phyloP scores from a whole-genome alignment of 2,797 vertebrate genomes.

The Sciaenops ocellatus region DNA sequence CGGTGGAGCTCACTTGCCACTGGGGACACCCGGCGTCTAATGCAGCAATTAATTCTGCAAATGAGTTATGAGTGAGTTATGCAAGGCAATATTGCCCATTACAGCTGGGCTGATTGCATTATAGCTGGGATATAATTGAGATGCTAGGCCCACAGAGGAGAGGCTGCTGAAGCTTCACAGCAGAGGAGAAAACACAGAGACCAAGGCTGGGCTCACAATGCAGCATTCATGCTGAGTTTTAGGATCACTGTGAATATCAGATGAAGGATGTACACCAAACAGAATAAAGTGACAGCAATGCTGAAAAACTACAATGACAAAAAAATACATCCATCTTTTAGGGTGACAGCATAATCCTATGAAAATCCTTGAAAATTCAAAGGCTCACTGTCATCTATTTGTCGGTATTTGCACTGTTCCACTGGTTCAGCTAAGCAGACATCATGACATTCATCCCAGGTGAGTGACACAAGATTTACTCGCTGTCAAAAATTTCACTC shows the following conservation, averaged over 20 bases:
- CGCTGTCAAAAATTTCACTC: not conserved
- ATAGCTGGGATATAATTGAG: slow-evolving; percentile 64
- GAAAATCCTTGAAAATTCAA: slow-evolving; percentile 5
- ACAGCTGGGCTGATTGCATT: slow-evolving; percentile 69
- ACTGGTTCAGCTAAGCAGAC: slow-evolving; percentile 1
- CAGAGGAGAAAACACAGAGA: slow-evolving; percentile 11
- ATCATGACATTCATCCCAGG: slow-evolving; percentile 17
- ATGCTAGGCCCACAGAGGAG: slow-evolving; percentile 47
- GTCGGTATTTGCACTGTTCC: slow-evolving; percentile 1
- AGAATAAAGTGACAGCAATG: slow-evolving; percentile 2
- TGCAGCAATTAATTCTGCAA: slow-evolving; percentile 75
- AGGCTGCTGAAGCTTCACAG: slow-evolving; percentile 28
- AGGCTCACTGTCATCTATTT: slow-evolving; percentile 8
- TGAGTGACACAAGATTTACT: slow-evolving; percentile 5
- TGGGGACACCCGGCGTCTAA: slow-evolving; percentile 63
- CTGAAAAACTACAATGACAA: not conserved
- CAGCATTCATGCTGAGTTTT: slow-evolving; percentile 22
- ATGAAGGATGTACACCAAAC: slow-evolving; percentile 17
- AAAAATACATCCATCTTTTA: slow-evolving; percentile 14
- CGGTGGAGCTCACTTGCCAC: slow-evolving; percentile 55
- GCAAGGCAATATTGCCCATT: slow-evolving; percentile 64
- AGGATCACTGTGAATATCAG: slow-evolving; percentile 5
- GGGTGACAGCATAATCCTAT: slow-evolving; percentile 7
- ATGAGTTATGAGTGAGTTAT: slow-evolving; percentile 74
- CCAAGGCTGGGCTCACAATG: not conserved